Percentiles rank a stretch among this genome's conserved stretches.
Evolutionary conservation across 2,113 vertebrate genomes (phyloP).

Genomic region (Mirounga angustirostris): DNA sequence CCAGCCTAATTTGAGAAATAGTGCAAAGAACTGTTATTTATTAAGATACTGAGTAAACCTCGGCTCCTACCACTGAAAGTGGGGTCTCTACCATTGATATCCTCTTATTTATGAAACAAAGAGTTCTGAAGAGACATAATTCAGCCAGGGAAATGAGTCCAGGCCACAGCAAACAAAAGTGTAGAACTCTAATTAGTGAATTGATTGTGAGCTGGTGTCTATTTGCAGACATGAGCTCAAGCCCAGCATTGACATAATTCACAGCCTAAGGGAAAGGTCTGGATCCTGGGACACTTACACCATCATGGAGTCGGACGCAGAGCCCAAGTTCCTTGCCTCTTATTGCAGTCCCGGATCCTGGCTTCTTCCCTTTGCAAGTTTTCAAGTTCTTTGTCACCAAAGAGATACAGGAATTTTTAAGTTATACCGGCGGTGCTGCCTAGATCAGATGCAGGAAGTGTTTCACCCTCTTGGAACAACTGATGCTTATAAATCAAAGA

Average conservation of each 20-base stretch:
- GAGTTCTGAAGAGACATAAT: not conserved
- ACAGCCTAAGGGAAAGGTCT: not conserved
- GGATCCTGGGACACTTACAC: too few relatives aligned
- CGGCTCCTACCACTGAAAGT: not conserved
- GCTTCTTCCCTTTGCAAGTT: not conserved
- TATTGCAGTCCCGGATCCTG: not conserved
- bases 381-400: not conserved
- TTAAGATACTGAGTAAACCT: not conserved
- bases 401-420: not conserved
- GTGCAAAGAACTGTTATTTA: not conserved
- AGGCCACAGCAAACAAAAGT: not conserved
- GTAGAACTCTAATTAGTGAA: not conserved
- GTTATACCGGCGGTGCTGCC: not conserved
- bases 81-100: not conserved
- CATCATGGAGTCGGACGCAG: not conserved
- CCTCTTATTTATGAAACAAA: not conserved
- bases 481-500: not conserved
- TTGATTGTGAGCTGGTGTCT: not conserved
- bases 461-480: not conserved
- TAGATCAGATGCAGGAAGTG: not conserved
- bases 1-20: not conserved
- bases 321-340: not conserved
- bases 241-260: not conserved
- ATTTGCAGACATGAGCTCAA: not conserved
- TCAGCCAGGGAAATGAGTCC: not conserved